A percentile compares a stretch with the other conserved stretches of the same genome.
Evolutionary conservation across 2,888 invertebrate genomes (phyloP).

Genomic region (Argynnis bischoffii): DNA sequence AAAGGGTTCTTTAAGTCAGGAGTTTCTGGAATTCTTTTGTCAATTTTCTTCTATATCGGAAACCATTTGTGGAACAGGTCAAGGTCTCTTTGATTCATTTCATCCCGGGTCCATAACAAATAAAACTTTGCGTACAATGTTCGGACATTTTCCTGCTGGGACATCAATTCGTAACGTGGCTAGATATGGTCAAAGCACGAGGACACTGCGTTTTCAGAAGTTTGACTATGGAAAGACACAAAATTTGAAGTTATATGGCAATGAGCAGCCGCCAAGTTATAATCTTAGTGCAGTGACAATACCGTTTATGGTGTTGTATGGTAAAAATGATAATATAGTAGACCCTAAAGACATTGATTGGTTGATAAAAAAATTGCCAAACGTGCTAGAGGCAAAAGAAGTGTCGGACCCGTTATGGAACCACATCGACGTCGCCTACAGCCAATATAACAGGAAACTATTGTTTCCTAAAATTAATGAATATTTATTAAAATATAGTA

Average conservation of each 20-base stretch:
- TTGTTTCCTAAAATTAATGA: constrained; percentile 49
- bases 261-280: constrained; percentile 54
- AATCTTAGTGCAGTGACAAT: constrained; percentile 54
- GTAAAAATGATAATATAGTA: constrained; percentile 81
- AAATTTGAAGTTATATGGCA: constrained; percentile 57
- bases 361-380: constrained; percentile 77
- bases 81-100: constrained; percentile 50
- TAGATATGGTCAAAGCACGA: constrained; percentile 60
- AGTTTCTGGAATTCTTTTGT: constrained; percentile 57
- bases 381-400: constrained; percentile 77
- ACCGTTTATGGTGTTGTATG: constrained; percentile 61
- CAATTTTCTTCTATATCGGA: constrained; percentile 49
- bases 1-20: constrained; percentile 54
- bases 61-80: constrained; percentile 46
- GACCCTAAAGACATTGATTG: constrained; percentile 81
- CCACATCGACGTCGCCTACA: constrained; percentile 56
- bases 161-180: constrained; percentile 60
- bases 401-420: constrained; percentile 74
- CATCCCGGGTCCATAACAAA: constrained; percentile 60
- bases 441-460: constrained; percentile 47
- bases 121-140: constrained; percentile 50
- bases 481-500: constrained; percentile 45
- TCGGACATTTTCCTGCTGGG: constrained; percentile 61
- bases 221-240: constrained; percentile 58
- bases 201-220: constrained; percentile 52